Base-by-base conservation (phyloP, 2,797 vertebrate genomes). In the Coluber constrictor region DNA sequence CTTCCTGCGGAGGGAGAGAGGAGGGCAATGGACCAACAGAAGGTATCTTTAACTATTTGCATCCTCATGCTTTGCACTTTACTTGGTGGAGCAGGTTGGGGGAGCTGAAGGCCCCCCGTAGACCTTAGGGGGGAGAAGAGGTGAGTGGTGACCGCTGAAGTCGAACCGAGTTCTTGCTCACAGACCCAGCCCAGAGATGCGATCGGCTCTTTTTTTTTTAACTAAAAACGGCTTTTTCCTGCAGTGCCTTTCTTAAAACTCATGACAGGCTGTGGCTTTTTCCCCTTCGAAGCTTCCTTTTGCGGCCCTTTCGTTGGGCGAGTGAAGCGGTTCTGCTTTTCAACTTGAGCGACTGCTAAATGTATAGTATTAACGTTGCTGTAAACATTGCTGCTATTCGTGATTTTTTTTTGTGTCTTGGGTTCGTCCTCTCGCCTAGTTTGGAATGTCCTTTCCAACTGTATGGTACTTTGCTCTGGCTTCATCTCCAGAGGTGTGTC, bases 331-430 rank as follows among this genome's bases (percentile, higher is more conserved):
- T 93, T 95, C 92, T 32, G 5, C 51, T 86, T 87, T 92, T 79
- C 74, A 90, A 90, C 93, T 94, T 4, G 92, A 93, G 94, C 94
- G 91, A 47, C 57, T 2, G 2, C 16, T 60, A 93, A 95, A 57
- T 86, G 60, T 86, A 90, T 51, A 12, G 60, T 23, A 92, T 92
- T 86, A 88, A 54, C 57, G 90, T 93, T 93, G 90, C 93, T 43
- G 70, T 23, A 43, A 66, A 66, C 2, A 18, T 90, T 83, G 86
- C 79, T 93, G 70, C 93, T 94, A 94, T 95, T 89, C 92, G 74
- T 93, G 90, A 61, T 95, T 86, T 83, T 56, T n/a, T 56, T 10
- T 20, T 74, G 0, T 16, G 91, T 83, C 37, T 83, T 83, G 96
- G 91, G 89, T 57, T n/a, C 86, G 63, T 88, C 60, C 43, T 89